Conservation (phyloP, 2,797 vertebrate genomes). For the Rhynchonycteris naso region DNA sequence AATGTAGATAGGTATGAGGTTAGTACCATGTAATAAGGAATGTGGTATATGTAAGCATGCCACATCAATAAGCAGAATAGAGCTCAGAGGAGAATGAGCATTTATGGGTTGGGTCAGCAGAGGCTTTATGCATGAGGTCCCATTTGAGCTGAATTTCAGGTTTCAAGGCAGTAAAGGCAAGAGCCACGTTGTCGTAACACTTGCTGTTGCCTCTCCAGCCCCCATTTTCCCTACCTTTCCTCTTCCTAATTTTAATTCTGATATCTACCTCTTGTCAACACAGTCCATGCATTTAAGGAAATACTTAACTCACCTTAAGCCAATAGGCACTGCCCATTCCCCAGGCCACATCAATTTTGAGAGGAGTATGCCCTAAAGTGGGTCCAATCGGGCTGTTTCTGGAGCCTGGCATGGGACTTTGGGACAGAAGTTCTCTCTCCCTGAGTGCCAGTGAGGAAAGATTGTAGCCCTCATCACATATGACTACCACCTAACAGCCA, state of each 20-base stretch:
- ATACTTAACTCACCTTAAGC: neutral
- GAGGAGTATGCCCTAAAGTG: neutral
- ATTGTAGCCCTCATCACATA: neutral
- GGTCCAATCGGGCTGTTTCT: neutral
- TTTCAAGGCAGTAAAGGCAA: neutral
- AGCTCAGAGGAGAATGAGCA: too few species aligned
- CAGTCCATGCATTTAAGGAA: neutral
- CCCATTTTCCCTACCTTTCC: neutral
- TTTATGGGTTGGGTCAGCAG: neutral
- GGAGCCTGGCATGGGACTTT: neutral
- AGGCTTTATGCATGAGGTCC: neutral
- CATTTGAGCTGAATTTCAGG: neutral
- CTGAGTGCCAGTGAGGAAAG: neutral
- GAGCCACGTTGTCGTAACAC: too few species aligned
- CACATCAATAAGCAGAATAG: rapidly evolving
- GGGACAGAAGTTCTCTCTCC: neutral
- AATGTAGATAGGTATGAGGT: neutral
- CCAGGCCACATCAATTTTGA: neutral
- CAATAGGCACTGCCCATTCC: neutral
- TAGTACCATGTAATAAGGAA: rapidly evolving
- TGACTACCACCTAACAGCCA: neutral
- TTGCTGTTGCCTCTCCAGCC: too few species aligned
- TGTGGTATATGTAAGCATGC: too few species aligned
- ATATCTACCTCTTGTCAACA: neutral
- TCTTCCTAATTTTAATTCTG: neutral